phyloP scores from a whole-genome alignment of 1,140 invertebrate genomes.

The Bombus superbus region DNA sequence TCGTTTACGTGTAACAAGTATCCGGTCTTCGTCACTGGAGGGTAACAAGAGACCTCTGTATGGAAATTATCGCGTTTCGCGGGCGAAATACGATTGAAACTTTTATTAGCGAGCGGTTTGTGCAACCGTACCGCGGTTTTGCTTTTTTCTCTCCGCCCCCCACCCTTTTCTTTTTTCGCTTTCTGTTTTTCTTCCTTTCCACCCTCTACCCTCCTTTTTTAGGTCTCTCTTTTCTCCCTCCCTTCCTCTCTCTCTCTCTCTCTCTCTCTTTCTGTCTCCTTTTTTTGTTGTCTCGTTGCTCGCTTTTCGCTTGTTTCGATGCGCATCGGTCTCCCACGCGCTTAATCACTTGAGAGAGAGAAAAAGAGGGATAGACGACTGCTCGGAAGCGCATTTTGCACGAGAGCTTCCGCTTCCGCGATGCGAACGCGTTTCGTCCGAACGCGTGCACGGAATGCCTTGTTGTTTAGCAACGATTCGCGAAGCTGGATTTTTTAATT shows the following conservation, averaged over 20 bases:
- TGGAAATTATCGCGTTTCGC: neutral
- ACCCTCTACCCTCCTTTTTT: neutral
- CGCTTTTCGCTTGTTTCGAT: slow-evolving; percentile 20
- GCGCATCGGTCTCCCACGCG: neutral
- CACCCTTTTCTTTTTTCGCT: neutral
- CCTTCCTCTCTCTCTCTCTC: neutral
- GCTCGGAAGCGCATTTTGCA: neutral
- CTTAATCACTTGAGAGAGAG: neutral
- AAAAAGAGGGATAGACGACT: neutral
- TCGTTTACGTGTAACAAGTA: neutral
- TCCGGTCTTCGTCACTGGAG: neutral
- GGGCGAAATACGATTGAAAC: neutral
- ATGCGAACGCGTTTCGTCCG: neutral
- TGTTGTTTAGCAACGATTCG: neutral
- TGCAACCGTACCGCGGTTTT: neutral
- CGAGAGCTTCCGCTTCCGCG: neutral
- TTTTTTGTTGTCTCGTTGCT: neutral
- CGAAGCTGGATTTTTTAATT: neutral
- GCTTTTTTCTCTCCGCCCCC: neutral
- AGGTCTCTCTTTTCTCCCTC: too few species aligned
- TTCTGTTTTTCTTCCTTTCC: neutral
- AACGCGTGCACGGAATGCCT: neutral
- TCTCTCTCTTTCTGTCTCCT: neutral
- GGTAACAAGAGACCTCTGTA: neutral
- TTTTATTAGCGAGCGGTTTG: neutral